Base-by-base conservation (phyloP, 2,797 vertebrate species). In the Channa striata region DNA sequence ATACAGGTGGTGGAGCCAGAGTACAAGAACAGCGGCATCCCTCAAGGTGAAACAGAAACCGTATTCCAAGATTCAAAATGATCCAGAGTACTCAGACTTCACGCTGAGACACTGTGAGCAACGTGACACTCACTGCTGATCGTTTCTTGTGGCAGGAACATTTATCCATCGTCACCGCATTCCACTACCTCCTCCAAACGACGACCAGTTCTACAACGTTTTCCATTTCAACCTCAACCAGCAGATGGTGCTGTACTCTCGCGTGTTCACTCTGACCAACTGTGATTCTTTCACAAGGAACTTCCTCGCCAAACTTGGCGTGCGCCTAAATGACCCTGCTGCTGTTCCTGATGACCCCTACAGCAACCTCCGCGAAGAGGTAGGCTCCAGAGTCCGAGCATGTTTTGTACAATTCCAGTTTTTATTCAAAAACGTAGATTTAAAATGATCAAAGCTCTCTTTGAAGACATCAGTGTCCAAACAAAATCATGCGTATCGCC, bases 1-100 rank as follows among this genome's bases (percentile, higher is more conserved):
- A 94, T 98, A 82, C 93, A 97, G 92, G 96, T 99, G 72, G 87
- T 94, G 84, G 97, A 99, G 89, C 96, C 95, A 0, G 58, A 79
- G 50, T 25, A 91, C 71, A 94, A 93, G 93, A 96, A 99, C 71
- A 97, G 96, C 21, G 96, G 96, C 73, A 91, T 97, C 39, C 80
- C 57, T 83, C 97, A 98, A 95, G 97, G 97, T 99, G 93, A 82
- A 8, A 34, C 4, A 4, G 33, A 10, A n/a, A 5, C 33, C 16
- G n/a, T n/a, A n/a, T n/a, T n/a, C n/a, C 1, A 39, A 16, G 42
- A 23, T 58, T 54, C 4, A 17, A 36, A 34, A 50, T 60, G 16
- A 21, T 12, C 17, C 11, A 57, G 5, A 30, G 5, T 14, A 11
- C 14, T 19, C 5, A 39, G 3, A 8, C 1, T 17, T 1, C 4